Evolutionary conservation across 37 sponge, comb jelly and placozoan genomes (phyloP).

Genomic region (Amphimedon queenslandica): DNA sequence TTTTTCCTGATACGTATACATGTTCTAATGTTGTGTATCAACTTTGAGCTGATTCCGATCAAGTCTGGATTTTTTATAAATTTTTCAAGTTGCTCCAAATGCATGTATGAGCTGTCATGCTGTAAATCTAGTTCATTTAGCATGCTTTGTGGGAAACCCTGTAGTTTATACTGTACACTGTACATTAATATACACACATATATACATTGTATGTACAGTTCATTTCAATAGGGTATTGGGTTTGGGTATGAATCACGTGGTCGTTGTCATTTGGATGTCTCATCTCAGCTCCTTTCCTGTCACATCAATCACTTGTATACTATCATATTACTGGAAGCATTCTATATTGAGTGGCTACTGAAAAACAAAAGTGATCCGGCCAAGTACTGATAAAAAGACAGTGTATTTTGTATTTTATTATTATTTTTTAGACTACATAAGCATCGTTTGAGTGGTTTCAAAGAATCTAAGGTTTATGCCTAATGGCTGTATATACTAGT

Average conservation of each 20-base stretch:
- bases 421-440: slow-evolving; percentile 1
- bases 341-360: slow-evolving; percentile 41
- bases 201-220: neutral
- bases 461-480: too few relatives aligned
- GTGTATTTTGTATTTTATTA: neutral
- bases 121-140: too few relatives aligned
- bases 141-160: too few relatives aligned
- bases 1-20: too few relatives aligned
- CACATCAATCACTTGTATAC: slow-evolving; percentile 27
- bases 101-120: too few relatives aligned
- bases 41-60: too few relatives aligned
- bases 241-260: slow-evolving; percentile 6
- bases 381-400: neutral
- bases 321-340: slow-evolving; percentile 53
- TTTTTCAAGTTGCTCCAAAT: too few relatives aligned
- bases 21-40: too few relatives aligned
- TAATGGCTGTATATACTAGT: neutral
- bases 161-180: too few relatives aligned
- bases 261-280: neutral
- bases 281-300: neutral
- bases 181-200: neutral
- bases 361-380: slow-evolving; percentile 11
- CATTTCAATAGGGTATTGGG: neutral
- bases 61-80: too few relatives aligned
- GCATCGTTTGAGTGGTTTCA: neutral